Evolutionary conservation across 2,797 vertebrate genomes (phyloP).

Genomic region (Darevskia mixta): DNA sequence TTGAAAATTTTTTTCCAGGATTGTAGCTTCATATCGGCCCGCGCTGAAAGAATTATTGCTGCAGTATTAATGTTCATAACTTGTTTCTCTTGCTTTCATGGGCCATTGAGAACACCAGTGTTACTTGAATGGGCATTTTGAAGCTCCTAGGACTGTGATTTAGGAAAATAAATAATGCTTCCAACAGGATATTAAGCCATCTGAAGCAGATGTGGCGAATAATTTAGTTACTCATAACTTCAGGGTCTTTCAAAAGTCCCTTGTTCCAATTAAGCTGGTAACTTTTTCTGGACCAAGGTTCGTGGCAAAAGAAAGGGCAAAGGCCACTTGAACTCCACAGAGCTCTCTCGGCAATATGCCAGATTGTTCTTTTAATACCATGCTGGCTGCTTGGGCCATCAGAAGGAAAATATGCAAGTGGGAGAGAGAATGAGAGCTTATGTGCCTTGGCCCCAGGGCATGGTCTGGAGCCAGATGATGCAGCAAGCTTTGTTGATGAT

Average conservation of each 20-base stretch:
- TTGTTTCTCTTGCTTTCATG: slow-evolving; percentile 1
- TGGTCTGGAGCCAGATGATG: neutral
- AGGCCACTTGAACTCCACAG: neutral
- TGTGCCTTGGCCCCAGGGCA: neutral
- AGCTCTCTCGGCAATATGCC: neutral
- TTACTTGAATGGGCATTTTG: slow-evolving; percentile 1
- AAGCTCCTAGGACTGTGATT: slow-evolving; percentile 2
- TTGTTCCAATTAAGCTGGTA: neutral
- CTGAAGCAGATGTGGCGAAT: slow-evolving; percentile 2
- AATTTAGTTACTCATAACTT: slow-evolving; percentile 14
- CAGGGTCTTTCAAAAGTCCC: neutral
- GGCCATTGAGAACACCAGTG: neutral
- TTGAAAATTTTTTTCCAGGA: neutral
- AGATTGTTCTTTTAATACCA: neutral
- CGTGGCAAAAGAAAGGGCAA: neutral
- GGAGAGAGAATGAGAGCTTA: neutral
- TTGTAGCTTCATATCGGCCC: neutral
- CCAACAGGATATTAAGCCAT: neutral
- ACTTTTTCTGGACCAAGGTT: slow-evolving; percentile 5
- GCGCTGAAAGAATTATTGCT: neutral
- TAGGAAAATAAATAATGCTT: slow-evolving; percentile 24
- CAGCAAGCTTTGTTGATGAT: neutral
- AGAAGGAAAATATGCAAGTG: neutral
- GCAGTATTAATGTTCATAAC: neutral
- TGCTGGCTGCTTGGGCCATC: neutral